Base-by-base conservation (phyloP, 2,113 vertebrate genomes). In the Syngnathus scovelli region DNA sequence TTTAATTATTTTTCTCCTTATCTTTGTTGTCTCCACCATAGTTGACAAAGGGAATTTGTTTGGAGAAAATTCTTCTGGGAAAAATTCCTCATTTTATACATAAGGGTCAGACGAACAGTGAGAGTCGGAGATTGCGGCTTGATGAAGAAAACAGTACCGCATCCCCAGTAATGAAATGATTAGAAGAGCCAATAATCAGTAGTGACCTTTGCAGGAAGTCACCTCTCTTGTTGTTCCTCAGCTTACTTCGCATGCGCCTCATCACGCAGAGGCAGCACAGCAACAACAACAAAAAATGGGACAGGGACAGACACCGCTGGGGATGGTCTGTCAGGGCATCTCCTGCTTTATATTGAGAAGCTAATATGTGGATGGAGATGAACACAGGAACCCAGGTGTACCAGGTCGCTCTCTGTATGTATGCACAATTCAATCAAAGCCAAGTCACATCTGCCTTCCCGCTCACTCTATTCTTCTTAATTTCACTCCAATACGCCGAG, bases 381-480 rank as follows among this genome's bases (percentile, higher is more conserved):
- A 84, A 80, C 70, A 82, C 79, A 78, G 76, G 83, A 85, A 68
- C 84, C 75, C 87, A 86, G 85, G 83, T 89, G 87, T 81, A 81
- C 77, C 65, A 76, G 65, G 63, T 54, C 76, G 67, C 71, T 78
- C 72, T 66, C 73, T 78, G 69, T 78, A 77, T 68, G 75, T 74
- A 69, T 67, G 69, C 73, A 13, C 39, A 82, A 85, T 86, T 81
- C 85, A 89, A 87, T 89, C 87, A 86, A 75, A 84, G 78, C 71
- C 64, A 64, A 62, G 70, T 43, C 80, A 61, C 65, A 79, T 77
- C 83, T 72, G 68, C 72, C 56, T 66, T 37, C 52, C 51, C 52
- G 68, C 75, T 39, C 18, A 67, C 61, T 66, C 73, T 59, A 71
- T 83, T 86, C 76, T 75, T 75, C 65, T 71, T 82, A 79, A 79